Evolutionary conservation across 2,113 vertebrate genomes (phyloP), one percentile per base, ranked within the genome.

Genomic region (Nerophis lumbriciformis): DNA sequence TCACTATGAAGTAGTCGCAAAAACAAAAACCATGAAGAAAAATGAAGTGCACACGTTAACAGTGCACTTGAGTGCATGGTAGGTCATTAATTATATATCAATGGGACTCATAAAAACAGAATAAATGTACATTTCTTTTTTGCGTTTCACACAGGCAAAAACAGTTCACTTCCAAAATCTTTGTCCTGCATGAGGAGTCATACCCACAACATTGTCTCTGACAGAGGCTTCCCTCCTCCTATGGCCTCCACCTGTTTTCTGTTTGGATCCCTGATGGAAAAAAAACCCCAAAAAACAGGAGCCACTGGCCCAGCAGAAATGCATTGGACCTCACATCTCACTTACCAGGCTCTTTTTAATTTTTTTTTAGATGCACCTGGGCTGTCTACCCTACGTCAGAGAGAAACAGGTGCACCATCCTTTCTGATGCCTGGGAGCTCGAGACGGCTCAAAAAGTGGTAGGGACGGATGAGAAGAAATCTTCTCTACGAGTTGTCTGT

Each of bases 401-500:
- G 65, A 75, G 58, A 76, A 67, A 68, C 60, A 37, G 50, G 66
- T 74, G 56, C 70, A 65, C 39, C 39, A 9, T 9, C 39, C 39
- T 42, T 9, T 42, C 8, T 42, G 39, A 42, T 59, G 69, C 68
- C 61, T 60, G 28, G n/a, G 71, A 81, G 82, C 71, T 69, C 54
- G 49, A 61, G 63, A 61, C 56, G 68, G 80, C 82, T 76, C 72
- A 35, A n/a, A 58, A 70, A 60, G 63, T 49, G 36, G 59, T n/a
- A 45, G 39, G 44, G 55, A 57, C 36, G 35, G n/a, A 21, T 44
- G 62, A 37, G 53, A 71, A 67, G 63, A 65, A 55, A 16, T 21
- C 38, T 5, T 80, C 57, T 69, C 93, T 93, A 95, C 5, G 94
- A 95, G 87, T 94, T 95, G 85, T 94, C 92, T 52, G 93, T 85